Evolutionary conservation across 2,888 invertebrate genomes (phyloP).

Genomic region (Oxycera nigricornis): DNA sequence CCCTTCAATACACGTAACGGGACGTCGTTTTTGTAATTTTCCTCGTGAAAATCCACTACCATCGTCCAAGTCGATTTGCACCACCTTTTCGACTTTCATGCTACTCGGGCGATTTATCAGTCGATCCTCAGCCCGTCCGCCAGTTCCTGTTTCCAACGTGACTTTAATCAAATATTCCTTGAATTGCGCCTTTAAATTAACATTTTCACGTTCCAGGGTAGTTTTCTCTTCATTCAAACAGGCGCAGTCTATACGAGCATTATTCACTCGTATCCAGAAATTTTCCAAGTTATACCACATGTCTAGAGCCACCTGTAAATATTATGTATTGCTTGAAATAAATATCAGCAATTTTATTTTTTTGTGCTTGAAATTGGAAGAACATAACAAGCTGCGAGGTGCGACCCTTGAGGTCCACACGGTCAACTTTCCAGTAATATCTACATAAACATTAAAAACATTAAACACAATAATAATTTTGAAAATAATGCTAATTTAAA

Average conservation of each 20-base stretch:
- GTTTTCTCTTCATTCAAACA: slow-evolving; percentile 61
- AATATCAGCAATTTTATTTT: neutral
- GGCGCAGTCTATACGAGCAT: slow-evolving; percentile 65
- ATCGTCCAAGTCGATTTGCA: slow-evolving; percentile 52
- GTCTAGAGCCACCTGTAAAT: slow-evolving; percentile 62
- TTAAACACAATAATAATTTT: no score
- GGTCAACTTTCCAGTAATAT: no score
- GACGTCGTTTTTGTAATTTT: slow-evolving; percentile 54
- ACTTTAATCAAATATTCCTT: slow-evolving; percentile 69
- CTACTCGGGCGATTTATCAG: slow-evolving; percentile 57
- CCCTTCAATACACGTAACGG: slow-evolving; percentile 68
- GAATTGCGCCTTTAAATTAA: slow-evolving; percentile 67
- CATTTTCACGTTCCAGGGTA: slow-evolving; percentile 67
- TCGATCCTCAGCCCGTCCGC: slow-evolving; percentile 56
- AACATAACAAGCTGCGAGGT: no score
- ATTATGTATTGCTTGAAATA: neutral
- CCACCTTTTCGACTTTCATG: slow-evolving; percentile 59
- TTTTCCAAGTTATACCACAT: slow-evolving; percentile 71
- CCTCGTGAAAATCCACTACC: neutral
- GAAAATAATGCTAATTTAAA: no score
- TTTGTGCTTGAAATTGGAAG: neutral
- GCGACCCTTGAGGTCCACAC: no score
- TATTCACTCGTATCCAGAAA: slow-evolving; percentile 72
- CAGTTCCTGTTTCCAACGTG: slow-evolving; percentile 62
- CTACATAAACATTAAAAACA: no score